Percentiles rank a stretch among this genome's conserved stretches.
phyloP scores from a whole-genome alignment of 2,113 vertebrate genomes.

The Rhipidura dahli region DNA sequence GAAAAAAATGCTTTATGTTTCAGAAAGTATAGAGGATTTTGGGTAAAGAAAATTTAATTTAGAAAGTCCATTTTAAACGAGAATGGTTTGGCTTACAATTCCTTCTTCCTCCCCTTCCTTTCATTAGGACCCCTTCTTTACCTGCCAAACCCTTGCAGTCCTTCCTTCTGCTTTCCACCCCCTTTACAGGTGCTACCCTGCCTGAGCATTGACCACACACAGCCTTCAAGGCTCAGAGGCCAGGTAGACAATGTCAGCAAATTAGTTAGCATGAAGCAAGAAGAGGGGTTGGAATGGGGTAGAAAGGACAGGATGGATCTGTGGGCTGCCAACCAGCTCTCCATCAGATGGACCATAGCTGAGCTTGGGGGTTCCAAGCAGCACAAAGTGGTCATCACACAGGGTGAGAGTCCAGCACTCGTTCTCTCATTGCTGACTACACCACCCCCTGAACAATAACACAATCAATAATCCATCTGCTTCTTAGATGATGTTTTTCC shows the following conservation, averaged over 20 bases:
- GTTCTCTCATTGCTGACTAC: background rate
- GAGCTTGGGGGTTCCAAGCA: background rate
- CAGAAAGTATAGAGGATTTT: background rate
- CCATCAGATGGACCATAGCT: background rate
- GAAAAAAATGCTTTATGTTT: background rate
- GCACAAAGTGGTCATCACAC: background rate
- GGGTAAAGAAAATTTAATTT: background rate
- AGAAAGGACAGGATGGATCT: background rate
- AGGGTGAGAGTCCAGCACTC: background rate
- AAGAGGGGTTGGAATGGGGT: background rate
- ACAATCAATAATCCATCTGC: background rate
- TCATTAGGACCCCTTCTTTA: background rate
- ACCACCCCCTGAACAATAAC: background rate
- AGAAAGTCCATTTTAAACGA: background rate
- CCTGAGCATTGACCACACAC: background rate
- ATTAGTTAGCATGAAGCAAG: background rate
- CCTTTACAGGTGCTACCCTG: background rate
- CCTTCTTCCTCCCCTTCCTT: background rate
- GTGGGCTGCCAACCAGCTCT: background rate
- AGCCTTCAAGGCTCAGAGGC: background rate
- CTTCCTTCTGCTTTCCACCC: background rate
- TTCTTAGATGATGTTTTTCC: background rate
- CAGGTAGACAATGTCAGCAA: background rate
- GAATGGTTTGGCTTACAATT: background rate
- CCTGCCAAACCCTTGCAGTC: background rate